Percentiles rank a stretch among this genome's conserved stretches.
Conservation (phyloP, 2,888 invertebrate genomes). For the Steinernema hermaphroditum region DNA sequence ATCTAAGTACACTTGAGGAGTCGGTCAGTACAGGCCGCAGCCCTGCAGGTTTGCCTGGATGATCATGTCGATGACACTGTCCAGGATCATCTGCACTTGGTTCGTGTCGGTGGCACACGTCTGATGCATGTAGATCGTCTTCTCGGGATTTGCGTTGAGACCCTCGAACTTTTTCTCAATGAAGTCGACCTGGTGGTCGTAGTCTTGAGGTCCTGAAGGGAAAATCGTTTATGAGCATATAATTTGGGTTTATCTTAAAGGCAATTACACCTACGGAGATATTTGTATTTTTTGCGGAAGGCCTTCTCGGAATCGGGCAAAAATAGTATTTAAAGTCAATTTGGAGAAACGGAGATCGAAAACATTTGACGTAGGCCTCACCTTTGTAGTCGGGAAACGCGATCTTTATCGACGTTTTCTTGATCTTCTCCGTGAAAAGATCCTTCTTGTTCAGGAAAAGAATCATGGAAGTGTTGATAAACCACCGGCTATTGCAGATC, state of each 20-base stretch:
- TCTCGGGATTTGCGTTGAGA: conserved; percentile 99
- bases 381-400: conserved; percentile 66
- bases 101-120: conserved; percentile 96
- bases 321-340: conserved; percentile 5
- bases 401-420: conserved; percentile 51
- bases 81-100: conserved; percentile 41
- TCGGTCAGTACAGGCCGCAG: conserved; percentile 62
- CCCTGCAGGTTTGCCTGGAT: conserved; percentile 66
- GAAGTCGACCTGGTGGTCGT: conserved; percentile 97
- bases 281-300: not conserved
- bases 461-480: conserved; percentile 66
- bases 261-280: no score
- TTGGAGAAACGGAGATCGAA: conserved; percentile 2
- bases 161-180: conserved; percentile 99
- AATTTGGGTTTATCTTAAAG: no score
- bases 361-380: conserved; percentile 36
- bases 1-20: conserved; percentile 11
- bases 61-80: conserved; percentile 64
- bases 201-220: conserved; percentile 81
- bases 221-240: not conserved
- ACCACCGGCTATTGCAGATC: conserved; percentile 66
- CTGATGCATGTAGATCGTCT: conserved; percentile 99
- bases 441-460: conserved; percentile 66
- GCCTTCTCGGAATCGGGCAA: not conserved
- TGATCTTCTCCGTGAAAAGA: conserved; percentile 64